A percentile compares a stretch with the other conserved stretches of the same genome.
phyloP scores from a whole-genome alignment of 2,113 vertebrate species.

The Nibea coibor region DNA sequence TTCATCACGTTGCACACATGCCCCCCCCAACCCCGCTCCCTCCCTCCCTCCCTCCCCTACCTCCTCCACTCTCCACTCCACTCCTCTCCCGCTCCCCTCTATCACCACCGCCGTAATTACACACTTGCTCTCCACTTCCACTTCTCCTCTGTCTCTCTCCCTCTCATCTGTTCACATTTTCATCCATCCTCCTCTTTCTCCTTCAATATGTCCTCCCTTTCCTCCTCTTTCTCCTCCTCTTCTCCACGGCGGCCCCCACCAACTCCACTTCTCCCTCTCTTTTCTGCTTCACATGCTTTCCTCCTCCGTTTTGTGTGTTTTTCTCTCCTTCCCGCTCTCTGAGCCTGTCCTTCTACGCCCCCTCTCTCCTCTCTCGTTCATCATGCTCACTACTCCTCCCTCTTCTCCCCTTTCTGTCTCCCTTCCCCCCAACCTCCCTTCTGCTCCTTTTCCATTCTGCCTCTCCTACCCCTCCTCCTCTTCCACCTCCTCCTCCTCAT shows the following conservation, averaged over 20 bases:
- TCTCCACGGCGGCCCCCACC: constrained; percentile 24
- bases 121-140: constrained; percentile 55
- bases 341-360: constrained; percentile 62
- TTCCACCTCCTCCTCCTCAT: constrained; percentile 34
- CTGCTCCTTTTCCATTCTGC: constrained; percentile 36
- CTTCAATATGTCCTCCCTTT: constrained; percentile 46
- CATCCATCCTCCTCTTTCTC: constrained; percentile 44
- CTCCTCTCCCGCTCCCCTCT: constrained; percentile 30
- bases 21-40: constrained; percentile 3
- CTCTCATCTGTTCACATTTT: constrained; percentile 26
- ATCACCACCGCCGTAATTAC: constrained; percentile 59
- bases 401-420: constrained; percentile 42
- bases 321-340: constrained; percentile 60
- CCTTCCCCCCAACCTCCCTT: constrained; percentile 30
- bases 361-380: constrained; percentile 64
- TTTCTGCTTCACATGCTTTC: constrained; percentile 31
- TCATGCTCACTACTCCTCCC: constrained; percentile 57
- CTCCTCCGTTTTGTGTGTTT: constrained; percentile 58
- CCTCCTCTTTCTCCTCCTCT: constrained; percentile 18
- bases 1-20: constrained; percentile 71
- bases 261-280: constrained; percentile 49
- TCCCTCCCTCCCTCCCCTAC: constrained; percentile 10
- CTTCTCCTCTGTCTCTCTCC: constrained; percentile 43
- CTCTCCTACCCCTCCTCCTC: constrained; percentile 16
- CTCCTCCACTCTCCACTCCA: constrained; percentile 10